Percentiles rank a stretch among this genome's conserved stretches.
phyloP scores from a whole-genome alignment of 2,888 invertebrate genomes.

The Thera obeliscata region DNA sequence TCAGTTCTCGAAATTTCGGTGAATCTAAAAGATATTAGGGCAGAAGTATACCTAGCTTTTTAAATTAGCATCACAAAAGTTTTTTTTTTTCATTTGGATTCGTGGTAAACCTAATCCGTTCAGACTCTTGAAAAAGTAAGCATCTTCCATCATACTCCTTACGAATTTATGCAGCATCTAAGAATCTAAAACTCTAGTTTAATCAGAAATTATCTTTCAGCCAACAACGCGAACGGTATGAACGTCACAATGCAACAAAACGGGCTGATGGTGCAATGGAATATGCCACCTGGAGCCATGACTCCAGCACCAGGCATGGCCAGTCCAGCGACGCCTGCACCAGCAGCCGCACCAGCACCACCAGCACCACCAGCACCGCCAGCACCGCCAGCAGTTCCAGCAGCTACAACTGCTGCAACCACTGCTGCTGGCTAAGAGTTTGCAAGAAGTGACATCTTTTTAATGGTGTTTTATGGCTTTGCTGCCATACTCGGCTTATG shows the following conservation, averaged over 20 bases:
- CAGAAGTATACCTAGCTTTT: too few species aligned
- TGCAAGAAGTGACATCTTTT: not conserved
- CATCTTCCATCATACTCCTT: too few species aligned
- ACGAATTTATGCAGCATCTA: too few species aligned
- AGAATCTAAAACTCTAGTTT: too few species aligned
- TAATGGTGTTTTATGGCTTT: not conserved
- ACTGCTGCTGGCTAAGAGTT: constrained; percentile 29
- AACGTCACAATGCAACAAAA: not conserved
- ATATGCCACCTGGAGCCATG: not conserved
- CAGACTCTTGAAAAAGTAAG: too few species aligned
- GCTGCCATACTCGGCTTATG: not conserved
- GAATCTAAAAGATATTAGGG: too few species aligned
- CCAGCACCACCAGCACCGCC: not conserved
- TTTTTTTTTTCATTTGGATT: too few species aligned
- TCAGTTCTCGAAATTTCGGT: too few species aligned
- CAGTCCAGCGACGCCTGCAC: not conserved
- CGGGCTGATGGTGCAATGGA: not conserved
- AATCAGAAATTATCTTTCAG: not conserved
- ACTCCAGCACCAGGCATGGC: not conserved
- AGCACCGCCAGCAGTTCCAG: constrained; percentile 24
- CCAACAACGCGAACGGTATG: not conserved
- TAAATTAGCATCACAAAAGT: too few species aligned
- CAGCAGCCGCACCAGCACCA: not conserved
- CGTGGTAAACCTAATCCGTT: too few species aligned
- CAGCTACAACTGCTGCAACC: constrained; percentile 37